A percentile compares a stretch with the other conserved stretches of the same genome.
These are phyloP conservation scores for Mercenaria mercenaria DNA, from an alignment of 1,140 invertebrate species.

Conservation along the genomic window DNA sequence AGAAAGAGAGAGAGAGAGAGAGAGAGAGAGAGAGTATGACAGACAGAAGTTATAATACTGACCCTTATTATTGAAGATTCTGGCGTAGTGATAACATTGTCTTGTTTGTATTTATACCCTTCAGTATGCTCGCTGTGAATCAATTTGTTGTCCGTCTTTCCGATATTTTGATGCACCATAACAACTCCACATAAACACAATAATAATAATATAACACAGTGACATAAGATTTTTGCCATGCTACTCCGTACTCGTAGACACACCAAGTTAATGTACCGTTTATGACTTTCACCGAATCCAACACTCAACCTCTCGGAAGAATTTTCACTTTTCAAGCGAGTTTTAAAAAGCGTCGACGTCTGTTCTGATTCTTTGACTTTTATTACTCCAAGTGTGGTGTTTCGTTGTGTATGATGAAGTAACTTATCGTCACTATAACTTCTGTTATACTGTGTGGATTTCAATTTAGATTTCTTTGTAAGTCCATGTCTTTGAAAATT, in stretches of 20 bases:
- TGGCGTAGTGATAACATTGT: neutral
- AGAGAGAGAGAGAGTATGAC: too few relatives aligned
- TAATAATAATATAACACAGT: slow-evolving; percentile 3
- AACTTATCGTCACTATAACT: neutral
- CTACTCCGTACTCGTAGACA: neutral
- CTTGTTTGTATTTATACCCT: neutral
- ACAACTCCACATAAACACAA: neutral
- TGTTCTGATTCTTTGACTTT: neutral
- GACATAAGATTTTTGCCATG: slow-evolving; percentile 5
- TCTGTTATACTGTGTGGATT: neutral
- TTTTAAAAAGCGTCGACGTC: neutral
- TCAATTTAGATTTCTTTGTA: slow-evolving; percentile 1
- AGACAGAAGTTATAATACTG: too few relatives aligned
- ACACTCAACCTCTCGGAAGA: neutral
- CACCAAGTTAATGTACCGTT: neutral
- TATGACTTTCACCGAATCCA: neutral
- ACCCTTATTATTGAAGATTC: neutral
- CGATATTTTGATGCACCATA: neutral
- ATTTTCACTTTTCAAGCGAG: slow-evolving; percentile 5
- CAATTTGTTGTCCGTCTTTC: neutral
- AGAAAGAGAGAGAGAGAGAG: neutral
- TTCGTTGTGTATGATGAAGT: neutral
- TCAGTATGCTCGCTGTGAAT: neutral
- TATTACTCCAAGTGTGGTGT: neutral
- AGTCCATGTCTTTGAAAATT: neutral